These are phyloP conservation scores for Ciconia maguari DNA, from an alignment of 2,113 vertebrate genomes.

Conservation along the genomic window DNA sequence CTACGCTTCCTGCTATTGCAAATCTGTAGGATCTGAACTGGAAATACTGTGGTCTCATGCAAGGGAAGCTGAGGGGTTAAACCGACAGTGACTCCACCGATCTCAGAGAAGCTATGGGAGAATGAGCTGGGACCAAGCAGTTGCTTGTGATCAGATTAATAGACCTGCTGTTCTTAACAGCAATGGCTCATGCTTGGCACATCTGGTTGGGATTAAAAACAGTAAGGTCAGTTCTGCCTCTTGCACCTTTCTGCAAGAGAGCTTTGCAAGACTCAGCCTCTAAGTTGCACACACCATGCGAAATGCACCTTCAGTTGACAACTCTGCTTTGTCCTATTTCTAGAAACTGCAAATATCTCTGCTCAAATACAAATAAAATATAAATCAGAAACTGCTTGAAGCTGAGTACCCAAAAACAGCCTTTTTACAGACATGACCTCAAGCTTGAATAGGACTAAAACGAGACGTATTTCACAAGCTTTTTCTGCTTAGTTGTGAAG, in stretches of 20 bases:
- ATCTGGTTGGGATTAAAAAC: neutral
- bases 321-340: neutral
- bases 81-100: fast-evolving
- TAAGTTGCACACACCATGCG: neutral
- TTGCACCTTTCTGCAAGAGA: neutral
- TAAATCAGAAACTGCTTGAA: neutral
- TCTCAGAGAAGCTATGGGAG: neutral
- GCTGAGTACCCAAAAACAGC: neutral
- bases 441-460: neutral
- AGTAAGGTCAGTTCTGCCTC: neutral
- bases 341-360: neutral
- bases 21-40: neutral
- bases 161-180: neutral
- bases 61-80: neutral
- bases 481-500: neutral
- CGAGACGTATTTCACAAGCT: neutral
- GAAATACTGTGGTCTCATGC: neutral
- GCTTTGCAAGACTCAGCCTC: neutral
- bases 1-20: fast-evolving
- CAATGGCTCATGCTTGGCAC: neutral
- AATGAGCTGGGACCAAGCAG: neutral
- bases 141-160: neutral
- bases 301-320: fast-evolving
- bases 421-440: neutral
- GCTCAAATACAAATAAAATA: neutral